Evolutionary conservation across 2,113 vertebrate species (phyloP), one percentile per base, ranked within the genome.

Genomic region (Amazona vittata): DNA sequence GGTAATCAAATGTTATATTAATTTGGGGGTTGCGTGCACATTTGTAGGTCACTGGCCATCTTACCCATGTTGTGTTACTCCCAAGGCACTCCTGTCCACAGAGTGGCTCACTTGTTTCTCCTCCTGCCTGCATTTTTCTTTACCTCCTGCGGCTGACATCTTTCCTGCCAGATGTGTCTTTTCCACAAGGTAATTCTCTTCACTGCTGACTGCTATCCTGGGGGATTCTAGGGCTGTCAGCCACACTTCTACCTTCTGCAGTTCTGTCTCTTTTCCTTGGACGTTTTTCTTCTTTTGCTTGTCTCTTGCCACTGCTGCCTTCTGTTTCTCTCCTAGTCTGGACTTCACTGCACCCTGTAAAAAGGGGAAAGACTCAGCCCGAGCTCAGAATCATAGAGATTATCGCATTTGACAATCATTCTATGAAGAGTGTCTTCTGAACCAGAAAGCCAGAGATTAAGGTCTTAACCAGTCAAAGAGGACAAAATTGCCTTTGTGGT

Each of bases 151-250:
- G 1, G 96, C 1, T 95, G 92, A 93, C 94, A 93, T 95, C 84
- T 89, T 93, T 83, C 82, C 86, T 89, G 88, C 94, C 96, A 97
- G 94, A 97, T 97, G 96, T 76, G 94, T 90, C 94, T 96, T 94
- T 97, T 96, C 87, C 1, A 0, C 89, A 64, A 87, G 83, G 82
- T 93, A 95, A 63, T 92, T 97, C 96, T 90, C 82, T 93, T 93
- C 89, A 29, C 82, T 94, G 96, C 96, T 97, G 96, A 96, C 90
- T 93, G 89, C 3, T 26, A 49, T 97, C 97, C 96, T 95, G 37
- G 5, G 96, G 96, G 93, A 97, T 68, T 78, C 65, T 33, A 46
- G 63, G 76, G 80, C 93, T 97, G 96, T 96, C 95, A 96, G 89
- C 85, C 91, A 85, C 94, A 43, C 91, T 96, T 87, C 78, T 75